Conservation (phyloP, 2,797 vertebrate genomes). For the Leptodactylus fallax region DNA sequence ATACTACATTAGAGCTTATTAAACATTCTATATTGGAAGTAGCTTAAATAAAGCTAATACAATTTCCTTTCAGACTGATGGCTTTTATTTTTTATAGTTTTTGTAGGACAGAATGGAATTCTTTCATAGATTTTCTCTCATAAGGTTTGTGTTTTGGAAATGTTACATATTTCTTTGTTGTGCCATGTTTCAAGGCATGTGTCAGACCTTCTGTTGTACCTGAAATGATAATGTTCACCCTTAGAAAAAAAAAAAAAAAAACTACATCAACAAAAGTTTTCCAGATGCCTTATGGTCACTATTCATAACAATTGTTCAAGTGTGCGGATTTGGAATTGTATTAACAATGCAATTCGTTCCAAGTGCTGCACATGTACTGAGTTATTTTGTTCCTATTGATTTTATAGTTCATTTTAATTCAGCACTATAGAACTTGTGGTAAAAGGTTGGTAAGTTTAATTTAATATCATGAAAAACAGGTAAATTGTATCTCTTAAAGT, state of each 20-base stretch:
- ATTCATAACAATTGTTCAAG: constrained; percentile 14
- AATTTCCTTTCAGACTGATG: too few relatives aligned
- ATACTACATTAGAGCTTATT: too few relatives aligned
- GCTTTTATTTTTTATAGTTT: too few relatives aligned
- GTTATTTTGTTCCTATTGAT: background rate
- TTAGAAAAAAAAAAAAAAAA: too few relatives aligned
- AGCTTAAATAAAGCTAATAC: too few relatives aligned
- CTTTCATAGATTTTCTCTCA: too few relatives aligned
- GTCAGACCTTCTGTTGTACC: background rate
- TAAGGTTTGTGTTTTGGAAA: too few relatives aligned
- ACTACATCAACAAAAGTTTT: background rate
- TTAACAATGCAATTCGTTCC: background rate
- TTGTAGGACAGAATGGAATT: too few relatives aligned
- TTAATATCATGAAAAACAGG: background rate
- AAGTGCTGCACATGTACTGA: background rate
- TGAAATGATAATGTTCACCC: background rate
- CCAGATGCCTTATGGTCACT: background rate
- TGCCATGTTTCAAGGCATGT: background rate
- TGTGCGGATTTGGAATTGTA: background rate
- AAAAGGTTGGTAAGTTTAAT: background rate
- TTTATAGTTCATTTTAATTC: background rate
- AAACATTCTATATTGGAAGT: too few relatives aligned
- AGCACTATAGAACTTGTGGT: background rate
- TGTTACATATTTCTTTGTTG: too few relatives aligned
- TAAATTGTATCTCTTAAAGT: background rate